A percentile compares a stretch with the other conserved stretches of the same genome.
Evolutionary conservation across 2,113 vertebrate species (phyloP).

Genomic region (Stictonetta naevosa): DNA sequence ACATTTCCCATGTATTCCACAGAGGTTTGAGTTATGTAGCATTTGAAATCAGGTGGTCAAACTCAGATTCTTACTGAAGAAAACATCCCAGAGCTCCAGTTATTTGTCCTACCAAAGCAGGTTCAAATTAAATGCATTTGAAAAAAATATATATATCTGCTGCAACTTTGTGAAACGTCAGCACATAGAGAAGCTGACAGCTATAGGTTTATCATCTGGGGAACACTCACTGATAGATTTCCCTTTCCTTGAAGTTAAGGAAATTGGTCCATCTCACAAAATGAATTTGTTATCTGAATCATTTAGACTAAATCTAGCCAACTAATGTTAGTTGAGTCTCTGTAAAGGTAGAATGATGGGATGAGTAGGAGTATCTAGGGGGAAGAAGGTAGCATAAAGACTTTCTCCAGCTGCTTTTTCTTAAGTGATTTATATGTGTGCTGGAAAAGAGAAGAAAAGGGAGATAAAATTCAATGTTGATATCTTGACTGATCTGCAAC

Average conservation of each 20-base stretch:
- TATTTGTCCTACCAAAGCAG: background rate
- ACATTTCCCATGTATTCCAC: conserved; percentile 11
- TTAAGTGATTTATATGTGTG: background rate
- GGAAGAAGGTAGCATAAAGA: background rate
- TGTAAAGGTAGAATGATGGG: background rate
- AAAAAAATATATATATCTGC: background rate
- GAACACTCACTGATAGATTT: background rate
- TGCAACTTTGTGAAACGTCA: background rate
- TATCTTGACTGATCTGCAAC: background rate
- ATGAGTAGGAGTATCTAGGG: background rate
- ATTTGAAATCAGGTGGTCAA: conserved; percentile 12
- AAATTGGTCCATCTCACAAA: background rate
- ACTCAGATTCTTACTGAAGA: background rate
- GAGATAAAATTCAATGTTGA: background rate
- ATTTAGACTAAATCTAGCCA: background rate
- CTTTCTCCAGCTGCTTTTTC: background rate
- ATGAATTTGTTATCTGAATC: background rate
- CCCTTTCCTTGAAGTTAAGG: background rate
- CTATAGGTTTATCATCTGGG: background rate
- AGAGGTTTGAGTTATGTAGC: background rate
- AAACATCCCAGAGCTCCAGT: background rate
- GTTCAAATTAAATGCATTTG: background rate
- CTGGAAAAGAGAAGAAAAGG: background rate
- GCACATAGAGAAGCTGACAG: background rate
- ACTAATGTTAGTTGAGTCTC: background rate